Evolutionary conservation across 1,140 invertebrate genomes (phyloP), one percentile per base, ranked within the genome.

Genomic region (Holotrichia oblita): DNA sequence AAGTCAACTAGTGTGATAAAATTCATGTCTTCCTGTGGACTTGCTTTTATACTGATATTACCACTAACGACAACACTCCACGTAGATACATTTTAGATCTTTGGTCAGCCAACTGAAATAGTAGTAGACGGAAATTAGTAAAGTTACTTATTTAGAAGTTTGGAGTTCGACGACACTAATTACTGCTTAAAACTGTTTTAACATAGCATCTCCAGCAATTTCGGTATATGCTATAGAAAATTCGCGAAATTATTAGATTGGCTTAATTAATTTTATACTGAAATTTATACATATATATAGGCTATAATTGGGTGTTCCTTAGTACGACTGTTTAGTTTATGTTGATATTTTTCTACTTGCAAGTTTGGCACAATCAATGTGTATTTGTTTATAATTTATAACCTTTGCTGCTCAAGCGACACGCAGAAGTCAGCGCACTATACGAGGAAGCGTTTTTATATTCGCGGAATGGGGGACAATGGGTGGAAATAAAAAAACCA

Each of bases 1-100:
- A 55, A 55, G 48, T 55, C 48, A 55, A 55, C 48, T 55, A 55
- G 48, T 55, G 48, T 55, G 48, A 55, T 55, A 55, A 55, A 55
- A 55, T 55, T 55, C 48, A 17, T 55, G 48, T 55, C 48, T 55
- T 55, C 48, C 48, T 55, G 48, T 55, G 48, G 48, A 55, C 48
- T 55, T 55, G 48, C 48, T 55, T 55, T 55, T 55, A 55, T 55
- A 17, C n/a, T 17, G 48, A 55, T 17, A 17, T 17, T 55, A 55
- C 48, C 17, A 17, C 12, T 17, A n/a, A 17, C 48, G 48, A 55
- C 48, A 55, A 55, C 48, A 55, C 48, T 55, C 12, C 14, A 6
- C 6, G n/a, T 14, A 55, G 48, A 14, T 55, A 55, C 48, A 55
- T 14, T n/a, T 55, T 7, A 17, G 48, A 17, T 6, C 7, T 55